phyloP scores from a whole-genome alignment of 2,113 vertebrate species.

The Saimiri boliviensis region DNA sequence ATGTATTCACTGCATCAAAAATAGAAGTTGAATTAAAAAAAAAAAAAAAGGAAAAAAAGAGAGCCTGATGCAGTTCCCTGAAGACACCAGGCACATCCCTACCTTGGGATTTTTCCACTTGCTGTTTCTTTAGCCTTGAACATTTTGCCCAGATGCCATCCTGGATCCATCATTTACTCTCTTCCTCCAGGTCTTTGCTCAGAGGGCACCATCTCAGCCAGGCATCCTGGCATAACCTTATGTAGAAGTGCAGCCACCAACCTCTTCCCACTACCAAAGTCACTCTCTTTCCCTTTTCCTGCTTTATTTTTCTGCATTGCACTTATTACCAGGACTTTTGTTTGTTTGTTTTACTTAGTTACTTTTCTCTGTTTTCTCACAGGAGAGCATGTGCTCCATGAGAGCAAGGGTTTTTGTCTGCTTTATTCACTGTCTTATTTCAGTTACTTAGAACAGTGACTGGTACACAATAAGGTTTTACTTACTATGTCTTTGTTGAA shows the following conservation, averaged over 20 bases:
- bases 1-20: too few relatives aligned
- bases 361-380: neutral
- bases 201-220: neutral
- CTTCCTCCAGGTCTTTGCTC: neutral
- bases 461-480: neutral
- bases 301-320: neutral
- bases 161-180: neutral
- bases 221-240: neutral
- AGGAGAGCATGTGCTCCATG: neutral
- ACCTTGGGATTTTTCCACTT: neutral
- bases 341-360: neutral
- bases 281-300: neutral
- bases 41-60: neutral
- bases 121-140: neutral
- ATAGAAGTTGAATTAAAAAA: too few relatives aligned
- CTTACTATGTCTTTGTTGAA: neutral
- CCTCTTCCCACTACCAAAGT: fast-evolving
- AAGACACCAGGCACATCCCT: neutral
- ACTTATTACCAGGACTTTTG: neutral
- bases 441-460: neutral
- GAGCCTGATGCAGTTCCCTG: neutral
- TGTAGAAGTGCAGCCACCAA: neutral
- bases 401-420: neutral
- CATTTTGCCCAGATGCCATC: fast-evolving
- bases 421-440: neutral